Base-by-base conservation (phyloP, 2,888 invertebrate genomes). In the Leuctra nigra region DNA sequence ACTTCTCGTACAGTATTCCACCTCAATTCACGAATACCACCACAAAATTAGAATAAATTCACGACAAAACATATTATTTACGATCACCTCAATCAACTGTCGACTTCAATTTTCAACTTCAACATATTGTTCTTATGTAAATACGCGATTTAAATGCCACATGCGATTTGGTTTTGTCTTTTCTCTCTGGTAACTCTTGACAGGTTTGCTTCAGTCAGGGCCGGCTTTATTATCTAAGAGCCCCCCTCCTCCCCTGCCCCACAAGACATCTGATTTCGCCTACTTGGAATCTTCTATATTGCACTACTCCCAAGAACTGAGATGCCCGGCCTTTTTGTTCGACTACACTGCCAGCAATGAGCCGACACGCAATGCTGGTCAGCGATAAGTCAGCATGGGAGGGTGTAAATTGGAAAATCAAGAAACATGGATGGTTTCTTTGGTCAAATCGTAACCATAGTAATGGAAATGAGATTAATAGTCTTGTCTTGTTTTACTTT, bases 71-170 rank as follows among this genome's bases (percentile, higher is more conserved):
- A 7, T 29, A 29, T 29, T 29, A 7, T 29, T 29, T 29, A 29
- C 29, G 11, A 29, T 29, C 29, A n/a, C n/a, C n/a, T 11, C 6
- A 29, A 29, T 29, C 29, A 7, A 7, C 7, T 29, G 29, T 29
- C 7, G 11, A 6, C 6, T 7, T 29, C 6, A 29, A 7, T 7
- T 29, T 29, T 29, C 7, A 29, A 11, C 6, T 7, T 6, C 6
- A 29, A 29, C 29, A 7, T 29, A 7, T 44, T 44, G 20, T 20
- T 44, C 44, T 16, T 9, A n/a, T 44, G 23, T 7, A 44, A 23
- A 44, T 44, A 9, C 2, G 44, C 23, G n/a, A 44, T 44, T 44
- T 44, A 44, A 44, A 44, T 44, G 22, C 44, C 44, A 44, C 44
- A 23, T 44, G 44, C 44, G 44, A 44, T 22, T 22, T 13, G 2